Conservation (phyloP, 2,113 vertebrate genomes). For the Nanorana parkeri region DNA sequence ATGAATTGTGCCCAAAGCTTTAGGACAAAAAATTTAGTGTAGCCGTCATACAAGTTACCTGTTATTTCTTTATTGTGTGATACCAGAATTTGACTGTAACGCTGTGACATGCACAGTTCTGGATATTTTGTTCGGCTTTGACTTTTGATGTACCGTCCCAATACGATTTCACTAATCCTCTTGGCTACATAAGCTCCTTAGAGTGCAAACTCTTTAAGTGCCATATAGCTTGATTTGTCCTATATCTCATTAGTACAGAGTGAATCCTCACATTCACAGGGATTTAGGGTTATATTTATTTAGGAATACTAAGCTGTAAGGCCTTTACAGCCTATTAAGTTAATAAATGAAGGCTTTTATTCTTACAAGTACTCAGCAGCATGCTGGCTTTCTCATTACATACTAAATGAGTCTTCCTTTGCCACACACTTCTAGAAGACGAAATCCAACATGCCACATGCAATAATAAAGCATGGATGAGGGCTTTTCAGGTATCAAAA, state of each 20-base stretch:
- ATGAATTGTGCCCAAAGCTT: too few species aligned
- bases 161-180: slow-evolving; percentile 20
- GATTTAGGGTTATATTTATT: slow-evolving; percentile 39
- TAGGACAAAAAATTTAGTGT: too few species aligned
- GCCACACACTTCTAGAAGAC: not conserved
- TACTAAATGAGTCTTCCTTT: slow-evolving; percentile 23
- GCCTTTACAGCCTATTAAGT: slow-evolving; percentile 42
- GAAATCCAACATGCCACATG: not conserved
- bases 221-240: slow-evolving; percentile 31
- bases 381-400: slow-evolving; percentile 23
- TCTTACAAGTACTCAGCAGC: slow-evolving; percentile 12
- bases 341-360: slow-evolving; percentile 36
- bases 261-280: slow-evolving; percentile 36
- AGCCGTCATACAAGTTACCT: too few species aligned
- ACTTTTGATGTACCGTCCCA: slow-evolving; percentile 38
- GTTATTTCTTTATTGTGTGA: too few species aligned
- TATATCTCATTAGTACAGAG: slow-evolving; percentile 36
- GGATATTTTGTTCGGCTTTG: slow-evolving; percentile 10
- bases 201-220: slow-evolving; percentile 28
- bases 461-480: too few species aligned
- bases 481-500: too few species aligned
- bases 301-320: slow-evolving; percentile 40
- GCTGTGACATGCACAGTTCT: not conserved
- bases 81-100: not conserved
- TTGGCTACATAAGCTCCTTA: slow-evolving; percentile 42